A percentile compares a stretch with the other conserved stretches of the same genome.
phyloP scores from a whole-genome alignment of 1,140 invertebrate species.

The Trichogramma pretiosum region DNA sequence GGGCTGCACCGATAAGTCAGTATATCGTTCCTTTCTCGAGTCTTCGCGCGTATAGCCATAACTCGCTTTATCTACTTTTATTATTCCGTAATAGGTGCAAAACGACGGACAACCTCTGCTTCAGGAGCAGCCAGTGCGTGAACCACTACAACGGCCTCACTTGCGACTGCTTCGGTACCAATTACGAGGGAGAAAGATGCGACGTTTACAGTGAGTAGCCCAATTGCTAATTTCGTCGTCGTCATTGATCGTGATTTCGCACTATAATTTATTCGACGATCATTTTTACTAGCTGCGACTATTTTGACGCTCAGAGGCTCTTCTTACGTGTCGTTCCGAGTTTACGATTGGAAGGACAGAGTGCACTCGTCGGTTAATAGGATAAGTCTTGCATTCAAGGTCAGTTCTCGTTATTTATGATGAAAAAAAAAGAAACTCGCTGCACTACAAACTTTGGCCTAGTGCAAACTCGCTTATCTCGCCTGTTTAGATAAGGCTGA shows the following conservation, averaged over 20 bases:
- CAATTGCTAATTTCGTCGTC: too few relatives aligned
- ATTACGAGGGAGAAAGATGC: conserved; percentile 82
- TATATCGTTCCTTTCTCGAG: too few relatives aligned
- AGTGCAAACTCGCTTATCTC: too few relatives aligned
- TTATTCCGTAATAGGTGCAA: conserved; percentile 50
- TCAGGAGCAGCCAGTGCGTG: conserved; percentile 72
- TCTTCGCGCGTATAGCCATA: too few relatives aligned
- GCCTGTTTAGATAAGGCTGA: too few relatives aligned
- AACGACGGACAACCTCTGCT: conserved; percentile 71
- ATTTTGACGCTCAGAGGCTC: conserved; percentile 79
- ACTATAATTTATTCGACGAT: too few relatives aligned
- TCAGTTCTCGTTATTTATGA: too few relatives aligned
- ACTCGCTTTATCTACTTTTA: too few relatives aligned
- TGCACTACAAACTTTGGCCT: too few relatives aligned
- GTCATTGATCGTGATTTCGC: too few relatives aligned
- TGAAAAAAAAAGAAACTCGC: too few relatives aligned
- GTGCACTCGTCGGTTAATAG: conserved; percentile 78
- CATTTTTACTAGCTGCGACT: conserved; percentile 61
- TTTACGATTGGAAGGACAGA: conserved; percentile 86
- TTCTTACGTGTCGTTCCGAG: conserved; percentile 84
- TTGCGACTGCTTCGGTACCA: conserved; percentile 85
- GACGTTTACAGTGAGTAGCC: conserved; percentile 79
- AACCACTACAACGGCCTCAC: conserved; percentile 80
- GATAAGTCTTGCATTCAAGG: conserved; percentile 82
- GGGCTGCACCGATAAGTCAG: conserved; percentile 67